phyloP scores from a whole-genome alignment of 2,113 vertebrate genomes.

The Dromas ardeola region DNA sequence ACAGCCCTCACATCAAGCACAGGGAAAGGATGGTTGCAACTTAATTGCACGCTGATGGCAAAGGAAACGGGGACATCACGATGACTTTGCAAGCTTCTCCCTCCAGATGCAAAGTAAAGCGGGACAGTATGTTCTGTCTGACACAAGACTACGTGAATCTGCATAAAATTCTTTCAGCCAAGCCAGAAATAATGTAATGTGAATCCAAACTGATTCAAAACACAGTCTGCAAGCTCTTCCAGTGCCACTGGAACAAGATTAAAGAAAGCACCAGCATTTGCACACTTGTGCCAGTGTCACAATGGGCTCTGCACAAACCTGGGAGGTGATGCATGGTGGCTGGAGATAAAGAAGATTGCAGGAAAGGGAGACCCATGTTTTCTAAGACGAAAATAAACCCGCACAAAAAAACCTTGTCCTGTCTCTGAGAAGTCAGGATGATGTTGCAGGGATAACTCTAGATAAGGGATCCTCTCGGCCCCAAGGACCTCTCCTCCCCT shows the following conservation, averaged over 20 bases:
- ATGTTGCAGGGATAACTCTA: background rate
- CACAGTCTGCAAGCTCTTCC: background rate
- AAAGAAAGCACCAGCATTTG: background rate
- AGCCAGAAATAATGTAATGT: background rate
- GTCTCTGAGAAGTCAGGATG: background rate
- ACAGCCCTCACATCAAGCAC: rapidly evolving
- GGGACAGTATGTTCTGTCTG: background rate
- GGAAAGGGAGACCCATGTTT: background rate
- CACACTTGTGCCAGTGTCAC: background rate
- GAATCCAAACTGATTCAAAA: background rate
- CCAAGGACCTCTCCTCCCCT: background rate
- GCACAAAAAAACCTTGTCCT: rapidly evolving
- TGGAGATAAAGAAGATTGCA: background rate
- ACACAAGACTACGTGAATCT: background rate
- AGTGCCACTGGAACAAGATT: background rate
- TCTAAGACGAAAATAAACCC: background rate
- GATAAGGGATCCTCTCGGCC: background rate
- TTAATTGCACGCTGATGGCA: background rate
- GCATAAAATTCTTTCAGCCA: background rate
- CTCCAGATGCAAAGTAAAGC: background rate
- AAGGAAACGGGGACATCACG: rapidly evolving
- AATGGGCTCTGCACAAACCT: background rate
- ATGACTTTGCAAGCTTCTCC: background rate
- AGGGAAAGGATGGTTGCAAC: background rate
- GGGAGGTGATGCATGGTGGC: background rate